phyloP scores from a whole-genome alignment of 2,888 invertebrate genomes.

The Torymus auratus region DNA sequence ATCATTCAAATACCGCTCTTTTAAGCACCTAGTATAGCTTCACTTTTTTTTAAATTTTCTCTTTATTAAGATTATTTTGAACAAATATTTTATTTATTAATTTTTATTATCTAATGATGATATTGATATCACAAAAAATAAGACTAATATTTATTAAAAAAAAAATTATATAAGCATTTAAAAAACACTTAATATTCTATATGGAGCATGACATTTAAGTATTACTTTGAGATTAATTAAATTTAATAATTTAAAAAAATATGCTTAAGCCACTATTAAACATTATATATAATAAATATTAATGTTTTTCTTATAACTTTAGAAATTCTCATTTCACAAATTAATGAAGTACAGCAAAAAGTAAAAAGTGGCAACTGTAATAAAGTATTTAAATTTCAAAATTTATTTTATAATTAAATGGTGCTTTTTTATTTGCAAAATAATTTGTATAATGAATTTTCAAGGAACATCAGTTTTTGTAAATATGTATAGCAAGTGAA shows the following conservation, averaged over 20 bases:
- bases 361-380: constrained; percentile 9
- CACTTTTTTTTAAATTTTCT: not conserved
- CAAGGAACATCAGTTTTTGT: constrained; percentile 46
- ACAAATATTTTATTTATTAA: constrained; percentile 25
- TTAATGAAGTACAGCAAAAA: not conserved
- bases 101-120: not conserved
- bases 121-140: constrained; percentile 13
- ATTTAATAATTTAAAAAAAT: not conserved
- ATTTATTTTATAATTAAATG: constrained; percentile 21
- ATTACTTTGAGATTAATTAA: not conserved
- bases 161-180: constrained; percentile 30
- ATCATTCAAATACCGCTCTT: not conserved
- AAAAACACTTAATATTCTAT: constrained; percentile 18
- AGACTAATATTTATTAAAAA: constrained; percentile 23
- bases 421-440: constrained; percentile 42
- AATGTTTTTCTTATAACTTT: not conserved
- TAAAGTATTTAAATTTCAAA: constrained; percentile 25
- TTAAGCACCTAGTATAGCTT: constrained; percentile 10
- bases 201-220: constrained; percentile 1
- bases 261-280: not conserved
- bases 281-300: no score
- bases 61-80: constrained; percentile 10
- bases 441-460: constrained; percentile 34
- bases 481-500: constrained; percentile 56
- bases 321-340: constrained; percentile 23